A percentile compares a stretch with the other conserved stretches of the same genome.
phyloP scores from a whole-genome alignment of 1,140 invertebrate species.

The Helicoverpa zea region DNA sequence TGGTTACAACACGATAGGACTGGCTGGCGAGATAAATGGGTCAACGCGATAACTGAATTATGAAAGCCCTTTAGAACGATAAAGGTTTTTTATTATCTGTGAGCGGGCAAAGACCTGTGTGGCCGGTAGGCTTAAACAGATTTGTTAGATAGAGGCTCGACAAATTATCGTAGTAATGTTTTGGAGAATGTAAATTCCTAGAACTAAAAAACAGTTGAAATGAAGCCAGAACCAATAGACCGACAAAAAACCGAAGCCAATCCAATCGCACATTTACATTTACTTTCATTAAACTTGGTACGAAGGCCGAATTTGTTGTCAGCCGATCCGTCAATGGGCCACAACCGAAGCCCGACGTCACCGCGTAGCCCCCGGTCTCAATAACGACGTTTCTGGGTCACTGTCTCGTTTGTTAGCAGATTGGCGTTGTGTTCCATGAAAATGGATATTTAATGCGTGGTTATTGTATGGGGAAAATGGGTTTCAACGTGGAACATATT shows the following conservation, averaged over 20 bases:
- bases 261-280: neutral
- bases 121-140: neutral
- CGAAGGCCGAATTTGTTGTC: constrained; percentile 36
- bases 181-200: neutral
- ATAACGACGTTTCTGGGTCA: neutral
- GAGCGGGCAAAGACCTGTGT: neutral
- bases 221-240: neutral
- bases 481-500: neutral
- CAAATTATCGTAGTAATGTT: neutral
- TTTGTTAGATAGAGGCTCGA: too few species aligned
- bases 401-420: constrained; percentile 8
- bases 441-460: constrained; percentile 29
- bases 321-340: constrained; percentile 35
- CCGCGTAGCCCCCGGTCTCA: constrained; percentile 12
- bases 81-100: neutral
- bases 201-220: too few species aligned
- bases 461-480: constrained; percentile 15
- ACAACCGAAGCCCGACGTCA: neutral
- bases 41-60: constrained; percentile 31
- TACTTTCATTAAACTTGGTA: constrained; percentile 32
- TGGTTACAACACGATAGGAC: constrained; percentile 6
- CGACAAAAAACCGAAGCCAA: neutral
- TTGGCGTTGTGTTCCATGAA: neutral
- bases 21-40: constrained; percentile 26
- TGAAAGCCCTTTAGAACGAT: constrained; percentile 27